phyloP scores from a whole-genome alignment of 1,140 invertebrate genomes.

The Plutomurus gul region DNA sequence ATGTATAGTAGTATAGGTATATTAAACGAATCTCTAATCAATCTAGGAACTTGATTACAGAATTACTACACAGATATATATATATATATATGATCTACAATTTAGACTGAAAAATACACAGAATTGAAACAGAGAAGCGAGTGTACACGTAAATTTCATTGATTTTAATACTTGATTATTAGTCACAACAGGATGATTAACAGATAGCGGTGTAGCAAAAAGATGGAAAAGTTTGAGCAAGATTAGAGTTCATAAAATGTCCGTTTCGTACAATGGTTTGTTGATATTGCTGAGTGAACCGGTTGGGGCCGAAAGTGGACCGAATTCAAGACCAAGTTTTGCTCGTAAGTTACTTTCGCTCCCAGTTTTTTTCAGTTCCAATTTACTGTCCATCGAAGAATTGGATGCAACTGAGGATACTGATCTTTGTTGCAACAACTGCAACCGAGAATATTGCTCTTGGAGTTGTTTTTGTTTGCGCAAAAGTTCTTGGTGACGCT shows the following conservation, averaged over 20 bases:
- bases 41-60: background rate
- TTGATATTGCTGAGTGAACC: slow-evolving; percentile 64
- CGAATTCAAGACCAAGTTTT: slow-evolving; percentile 73
- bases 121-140: slow-evolving; percentile 12
- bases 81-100: too few species aligned
- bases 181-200: slow-evolving; percentile 27
- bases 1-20: background rate
- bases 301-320: slow-evolving; percentile 63
- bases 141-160: background rate
- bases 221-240: slow-evolving; percentile 49
- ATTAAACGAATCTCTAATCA: background rate
- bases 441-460: slow-evolving; percentile 83
- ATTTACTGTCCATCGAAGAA: slow-evolving; percentile 59
- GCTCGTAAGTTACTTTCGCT: slow-evolving; percentile 82
- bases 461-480: slow-evolving; percentile 83
- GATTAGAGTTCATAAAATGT: slow-evolving; percentile 67
- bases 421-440: slow-evolving; percentile 78
- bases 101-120: slow-evolving; percentile 1
- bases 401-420: slow-evolving; percentile 67
- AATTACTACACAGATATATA: background rate
- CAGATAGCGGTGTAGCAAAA: slow-evolving; percentile 41
- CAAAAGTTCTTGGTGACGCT: slow-evolving; percentile 81
- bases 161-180: slow-evolving; percentile 20
- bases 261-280: slow-evolving; percentile 82
- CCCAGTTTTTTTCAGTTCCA: slow-evolving; percentile 80